A percentile compares a stretch with the other conserved stretches of the same genome.
Conservation (phyloP, 2,888 invertebrate genomes). For the Callosobruchus maculatus region DNA sequence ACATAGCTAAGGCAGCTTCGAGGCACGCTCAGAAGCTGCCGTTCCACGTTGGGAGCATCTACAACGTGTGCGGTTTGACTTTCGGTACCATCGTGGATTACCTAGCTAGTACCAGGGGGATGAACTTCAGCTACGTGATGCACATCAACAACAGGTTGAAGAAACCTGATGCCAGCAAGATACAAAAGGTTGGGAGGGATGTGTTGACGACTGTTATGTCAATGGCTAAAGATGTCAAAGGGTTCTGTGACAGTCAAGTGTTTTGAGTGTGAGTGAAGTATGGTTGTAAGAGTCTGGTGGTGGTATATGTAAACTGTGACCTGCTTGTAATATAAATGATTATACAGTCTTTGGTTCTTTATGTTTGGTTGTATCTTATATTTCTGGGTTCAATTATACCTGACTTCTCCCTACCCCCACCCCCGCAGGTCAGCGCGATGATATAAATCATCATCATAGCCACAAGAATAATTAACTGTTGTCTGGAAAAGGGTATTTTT, state of each 20-base stretch:
- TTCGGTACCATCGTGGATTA: slow-evolving; percentile 26
- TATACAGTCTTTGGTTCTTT: no score
- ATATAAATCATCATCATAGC: no score
- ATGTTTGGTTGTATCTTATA: no score
- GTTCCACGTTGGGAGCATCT: slow-evolving; percentile 20
- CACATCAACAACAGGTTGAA: slow-evolving; percentile 20
- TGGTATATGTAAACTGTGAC: neutral
- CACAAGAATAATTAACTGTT: no score
- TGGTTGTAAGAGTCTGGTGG: neutral
- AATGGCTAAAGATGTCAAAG: slow-evolving; percentile 24
- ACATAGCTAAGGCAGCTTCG: slow-evolving; percentile 21
- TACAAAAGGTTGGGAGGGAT: slow-evolving; percentile 21
- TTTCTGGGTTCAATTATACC: no score
- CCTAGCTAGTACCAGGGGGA: slow-evolving; percentile 12
- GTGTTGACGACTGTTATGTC: slow-evolving; percentile 21
- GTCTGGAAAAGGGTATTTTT: no score
- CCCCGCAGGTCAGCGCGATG: no score
- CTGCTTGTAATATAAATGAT: neutral
- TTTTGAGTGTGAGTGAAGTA: neutral
- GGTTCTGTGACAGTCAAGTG: slow-evolving; percentile 14
- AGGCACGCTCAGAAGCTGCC: slow-evolving; percentile 12
- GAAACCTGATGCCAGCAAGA: slow-evolving; percentile 10
- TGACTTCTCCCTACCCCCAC: no score
- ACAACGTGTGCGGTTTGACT: slow-evolving; percentile 19
- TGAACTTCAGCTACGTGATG: slow-evolving; percentile 25